Evolutionary conservation across 2,888 invertebrate species (phyloP), one percentile per base, ranked within the genome.

Genomic region (Bombylius discolor): DNA sequence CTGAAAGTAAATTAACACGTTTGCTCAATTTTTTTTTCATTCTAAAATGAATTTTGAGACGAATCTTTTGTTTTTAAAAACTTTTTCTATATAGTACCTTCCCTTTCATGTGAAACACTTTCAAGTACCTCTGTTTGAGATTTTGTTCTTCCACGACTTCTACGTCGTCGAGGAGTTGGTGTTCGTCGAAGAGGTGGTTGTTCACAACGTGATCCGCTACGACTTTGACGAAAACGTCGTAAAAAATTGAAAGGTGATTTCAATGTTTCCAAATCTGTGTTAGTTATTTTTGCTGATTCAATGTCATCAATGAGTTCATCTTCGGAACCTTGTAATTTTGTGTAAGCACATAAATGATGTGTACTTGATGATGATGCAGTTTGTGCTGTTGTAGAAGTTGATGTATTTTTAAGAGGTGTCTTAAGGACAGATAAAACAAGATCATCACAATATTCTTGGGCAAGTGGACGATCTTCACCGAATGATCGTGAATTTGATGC

Each of bases 371-470:
- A 60, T 13, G 57, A 55, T 49, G 61, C 48, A 23, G 23, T 23
- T 23, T 23, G 23, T 23, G 23, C 23, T 32, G 54, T 23, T 44
- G 58, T 58, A 31, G 59, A 42, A 52, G 59, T 54, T 36, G 63
- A 56, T 39, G 57, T 53, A 51, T 64, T 62, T 55, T 65, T 66
- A 14, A 81, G 70, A 11, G 81, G 81, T 56, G 80, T 77, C 65
- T 81, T 80, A 56, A 81, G 74, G 46, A 81, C 81, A 63, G 80
- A 81, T 58, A 81, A 72, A 49, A 81, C 78, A 61, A 81, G 68
- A 67, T 81, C 80, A 63, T 80, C 79, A 56, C 68, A 59, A 12
- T 57, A 61, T 13, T 59, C 61, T 44, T 58, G 49, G 3, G 58
- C 61, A 49, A 63, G 63, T 47, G 63, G 63, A n/a, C 62, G 60